Evolutionary conservation across 1,140 invertebrate species (phyloP).

Genomic region (Idris sp.): DNA sequence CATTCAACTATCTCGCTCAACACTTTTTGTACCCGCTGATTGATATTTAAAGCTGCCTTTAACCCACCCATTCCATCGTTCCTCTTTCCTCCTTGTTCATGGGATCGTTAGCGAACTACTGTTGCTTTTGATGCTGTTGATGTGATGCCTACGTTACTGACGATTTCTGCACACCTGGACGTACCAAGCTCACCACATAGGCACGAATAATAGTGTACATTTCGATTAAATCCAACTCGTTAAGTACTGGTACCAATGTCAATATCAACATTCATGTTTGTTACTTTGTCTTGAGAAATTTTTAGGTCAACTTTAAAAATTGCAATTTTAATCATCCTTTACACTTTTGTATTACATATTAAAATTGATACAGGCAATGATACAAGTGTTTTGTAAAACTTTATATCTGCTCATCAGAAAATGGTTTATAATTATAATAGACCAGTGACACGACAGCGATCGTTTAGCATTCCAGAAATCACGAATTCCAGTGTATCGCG

Average conservation of each 20-base stretch:
- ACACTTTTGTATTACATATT: no score
- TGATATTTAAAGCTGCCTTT: conserved; percentile 75
- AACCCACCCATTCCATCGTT: conserved; percentile 64
- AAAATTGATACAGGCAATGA: no score
- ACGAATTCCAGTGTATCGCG: conserved; percentile 20
- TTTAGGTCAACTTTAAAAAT: no score
- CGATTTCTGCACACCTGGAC: conserved; percentile 72
- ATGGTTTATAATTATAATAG: no score
- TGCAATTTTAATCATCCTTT: no score
- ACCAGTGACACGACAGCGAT: conserved; percentile 3
- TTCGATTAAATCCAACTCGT: conserved; percentile 68
- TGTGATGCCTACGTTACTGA: conserved; percentile 59
- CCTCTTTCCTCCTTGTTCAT: conserved; percentile 67
- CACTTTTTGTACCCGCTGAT: conserved; percentile 68
- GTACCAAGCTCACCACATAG: conserved; percentile 30
- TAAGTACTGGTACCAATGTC: no score
- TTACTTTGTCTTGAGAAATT: conserved; percentile 28
- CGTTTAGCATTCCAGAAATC: conserved; percentile 30
- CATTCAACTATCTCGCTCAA: conserved; percentile 39
- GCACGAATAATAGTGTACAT: conserved; percentile 65
- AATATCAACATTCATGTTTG: conserved; percentile 33
- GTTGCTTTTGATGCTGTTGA: conserved; percentile 64
- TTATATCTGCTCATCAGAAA: no score
- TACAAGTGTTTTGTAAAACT: no score
- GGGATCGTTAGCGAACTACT: conserved; percentile 71